Evolutionary conservation across 2,888 invertebrate species (phyloP), one percentile per base, ranked within the genome.

Genomic region (Syrphus vitripennis): DNA sequence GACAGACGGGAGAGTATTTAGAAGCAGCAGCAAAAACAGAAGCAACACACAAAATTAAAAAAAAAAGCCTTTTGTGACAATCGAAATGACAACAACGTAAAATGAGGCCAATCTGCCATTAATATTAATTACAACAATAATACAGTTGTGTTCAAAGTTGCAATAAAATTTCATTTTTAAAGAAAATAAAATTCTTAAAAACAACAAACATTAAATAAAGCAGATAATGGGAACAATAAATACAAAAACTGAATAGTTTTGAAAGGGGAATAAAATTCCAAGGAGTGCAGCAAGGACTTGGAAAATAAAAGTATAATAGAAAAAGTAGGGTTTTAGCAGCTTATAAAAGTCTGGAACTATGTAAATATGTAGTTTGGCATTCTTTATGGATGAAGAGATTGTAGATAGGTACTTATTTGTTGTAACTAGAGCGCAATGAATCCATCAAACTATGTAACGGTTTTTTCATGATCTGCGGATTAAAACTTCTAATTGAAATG

Each of bases 101-200:
- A 84, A 84, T 67, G 80, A 79, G 84, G 84, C 80, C 84, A 84
- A 76, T 71, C 80, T 61, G 80, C 72, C 76, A 80, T 76, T 84
- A 84, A 72, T 84, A 80, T 61, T 67, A 67, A 50, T 67, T 67
- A 76, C 70, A 70, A 37, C n/a, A 50, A 45, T 61, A 42, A 29
- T 40, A 80, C 84, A 84, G 72, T 84, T 48, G 71, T 55, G 61
- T 77, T 34, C n/a, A 59, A 80, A 76, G 59, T 67, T 26, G 45
- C 37, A 34, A 57, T 34, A 14, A 59, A 59, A 7, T 59, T 16
- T 21, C 14, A 9, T 59, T 14, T 70, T 63, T 37, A 37, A 37
- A 29, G 14, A 21, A 29, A 26, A 55, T 1, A 24, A 12, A 65
- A 53, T 0, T 0, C 19, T 7, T 12, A 59, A n/a, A n/a, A 40